A percentile compares a stretch with the other conserved stretches of the same genome.
Conservation (phyloP, 2,113 vertebrate species). For the Heptranchias perlo region DNA sequence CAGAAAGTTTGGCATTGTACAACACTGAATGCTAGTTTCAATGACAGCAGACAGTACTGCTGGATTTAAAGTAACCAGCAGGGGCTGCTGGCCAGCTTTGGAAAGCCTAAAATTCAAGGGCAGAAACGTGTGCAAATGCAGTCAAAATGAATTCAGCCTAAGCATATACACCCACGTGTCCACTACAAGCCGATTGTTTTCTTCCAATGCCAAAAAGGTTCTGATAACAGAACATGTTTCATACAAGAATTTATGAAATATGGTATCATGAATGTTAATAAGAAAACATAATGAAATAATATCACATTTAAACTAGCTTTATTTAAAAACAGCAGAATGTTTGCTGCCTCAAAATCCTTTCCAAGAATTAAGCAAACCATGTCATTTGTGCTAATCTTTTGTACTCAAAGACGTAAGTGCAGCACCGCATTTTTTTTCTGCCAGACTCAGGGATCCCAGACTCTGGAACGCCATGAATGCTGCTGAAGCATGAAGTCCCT, state of each 20-base stretch:
- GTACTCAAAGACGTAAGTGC: background rate
- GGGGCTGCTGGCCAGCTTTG: slow-evolving; percentile 15
- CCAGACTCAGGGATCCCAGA: background rate
- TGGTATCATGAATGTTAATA: background rate
- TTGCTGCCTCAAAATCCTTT: background rate
- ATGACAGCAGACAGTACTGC: background rate
- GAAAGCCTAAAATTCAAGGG: background rate
- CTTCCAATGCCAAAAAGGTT: background rate
- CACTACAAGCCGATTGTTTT: background rate
- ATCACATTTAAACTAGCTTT: background rate
- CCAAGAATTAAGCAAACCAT: background rate
- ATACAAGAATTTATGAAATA: background rate
- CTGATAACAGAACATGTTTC: background rate
- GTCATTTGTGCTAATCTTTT: background rate
- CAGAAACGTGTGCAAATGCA: background rate
- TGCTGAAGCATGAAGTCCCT: background rate
- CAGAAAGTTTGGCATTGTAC: background rate
- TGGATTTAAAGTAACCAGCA: background rate
- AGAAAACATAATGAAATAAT: background rate
- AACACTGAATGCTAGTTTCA: background rate
- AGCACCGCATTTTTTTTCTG: background rate
- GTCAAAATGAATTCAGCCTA: background rate
- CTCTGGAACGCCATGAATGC: background rate
- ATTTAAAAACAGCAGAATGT: background rate
- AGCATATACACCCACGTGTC: too few species aligned